These are phyloP conservation scores for Meloidogyne floridensis DNA, from an alignment of 1,140 invertebrate species.

Conservation along the genomic window DNA sequence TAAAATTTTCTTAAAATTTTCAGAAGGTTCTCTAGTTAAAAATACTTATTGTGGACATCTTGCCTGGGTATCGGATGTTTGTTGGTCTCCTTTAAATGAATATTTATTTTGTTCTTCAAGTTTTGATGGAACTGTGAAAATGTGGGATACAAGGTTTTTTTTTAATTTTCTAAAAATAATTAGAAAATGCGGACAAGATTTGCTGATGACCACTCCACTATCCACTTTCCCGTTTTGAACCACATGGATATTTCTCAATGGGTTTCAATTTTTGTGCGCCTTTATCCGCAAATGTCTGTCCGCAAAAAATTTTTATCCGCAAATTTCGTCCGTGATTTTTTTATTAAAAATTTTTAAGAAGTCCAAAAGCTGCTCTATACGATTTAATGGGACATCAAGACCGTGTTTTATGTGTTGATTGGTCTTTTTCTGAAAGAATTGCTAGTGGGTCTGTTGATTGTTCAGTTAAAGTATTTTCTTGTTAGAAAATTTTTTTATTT, in stretches of 20 bases:
- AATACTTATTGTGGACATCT: conserved; percentile 84
- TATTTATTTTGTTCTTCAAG: conserved; percentile 88
- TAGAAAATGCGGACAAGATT: no score
- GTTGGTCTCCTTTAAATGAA: conserved; percentile 82
- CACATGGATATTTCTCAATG: no score
- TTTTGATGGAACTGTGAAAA: conserved; percentile 85
- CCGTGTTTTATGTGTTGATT: conserved; percentile 88
- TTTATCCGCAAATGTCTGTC: not conserved
- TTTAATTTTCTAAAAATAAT: not conserved
- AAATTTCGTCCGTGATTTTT: no score
- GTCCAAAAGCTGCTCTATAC: conserved; percentile 86
- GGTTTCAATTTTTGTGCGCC: no score
- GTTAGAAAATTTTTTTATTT: not conserved
- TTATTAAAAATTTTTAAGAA: conserved; percentile 68
- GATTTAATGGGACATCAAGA: conserved; percentile 90
- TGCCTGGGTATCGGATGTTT: conserved; percentile 85
- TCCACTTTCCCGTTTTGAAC: no score
- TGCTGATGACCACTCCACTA: no score
- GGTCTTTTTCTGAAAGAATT: conserved; percentile 82
- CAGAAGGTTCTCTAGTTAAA: conserved; percentile 84
- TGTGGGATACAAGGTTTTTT: conserved; percentile 84
- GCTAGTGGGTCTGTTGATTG: conserved; percentile 91
- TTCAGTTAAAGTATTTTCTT: conserved; percentile 78
- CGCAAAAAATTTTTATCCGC: not conserved
- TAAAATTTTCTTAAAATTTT: conserved; percentile 26